phyloP scores from a whole-genome alignment of 23 tunicate genomes.

The Diplosoma virens region DNA sequence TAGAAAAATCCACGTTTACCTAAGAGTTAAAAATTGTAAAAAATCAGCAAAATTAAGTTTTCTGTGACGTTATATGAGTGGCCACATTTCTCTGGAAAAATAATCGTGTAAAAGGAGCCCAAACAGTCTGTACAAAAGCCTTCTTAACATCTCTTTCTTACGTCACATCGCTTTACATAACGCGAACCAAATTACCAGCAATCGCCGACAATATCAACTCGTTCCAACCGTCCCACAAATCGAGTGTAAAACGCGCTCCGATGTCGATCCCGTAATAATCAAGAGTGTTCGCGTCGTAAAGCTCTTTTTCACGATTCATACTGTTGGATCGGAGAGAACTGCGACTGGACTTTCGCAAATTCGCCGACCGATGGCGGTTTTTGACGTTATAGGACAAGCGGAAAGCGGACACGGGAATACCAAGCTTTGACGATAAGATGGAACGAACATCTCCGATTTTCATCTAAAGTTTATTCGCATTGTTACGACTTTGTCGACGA shows the following conservation, averaged over 20 bases:
- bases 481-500: not conserved
- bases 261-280: constrained; percentile 77
- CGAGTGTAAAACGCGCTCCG: constrained; percentile 56
- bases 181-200: no score
- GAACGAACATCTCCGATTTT: constrained; percentile 48
- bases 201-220: constrained; percentile 69
- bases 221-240: constrained; percentile 95
- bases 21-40: no score
- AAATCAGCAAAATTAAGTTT: no score
- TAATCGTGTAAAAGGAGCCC: no score
- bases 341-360: not conserved
- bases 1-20: no score
- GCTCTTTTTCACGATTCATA: constrained; percentile 1
- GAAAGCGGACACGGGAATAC: constrained; percentile 81
- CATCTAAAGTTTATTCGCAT: not conserved
- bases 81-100: no score
- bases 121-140: no score
- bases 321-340: not conserved
- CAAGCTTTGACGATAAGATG: constrained; percentile 48
- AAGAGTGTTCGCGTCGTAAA: constrained; percentile 73
- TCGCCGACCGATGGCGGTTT: not conserved
- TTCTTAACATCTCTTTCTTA: no score
- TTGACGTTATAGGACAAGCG: constrained; percentile 32
- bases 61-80: no score
- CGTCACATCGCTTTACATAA: no score